Evolutionary conservation across 1,140 invertebrate species (phyloP), one percentile per base, ranked within the genome.

Genomic region (Luehdorfia chinensis): DNA sequence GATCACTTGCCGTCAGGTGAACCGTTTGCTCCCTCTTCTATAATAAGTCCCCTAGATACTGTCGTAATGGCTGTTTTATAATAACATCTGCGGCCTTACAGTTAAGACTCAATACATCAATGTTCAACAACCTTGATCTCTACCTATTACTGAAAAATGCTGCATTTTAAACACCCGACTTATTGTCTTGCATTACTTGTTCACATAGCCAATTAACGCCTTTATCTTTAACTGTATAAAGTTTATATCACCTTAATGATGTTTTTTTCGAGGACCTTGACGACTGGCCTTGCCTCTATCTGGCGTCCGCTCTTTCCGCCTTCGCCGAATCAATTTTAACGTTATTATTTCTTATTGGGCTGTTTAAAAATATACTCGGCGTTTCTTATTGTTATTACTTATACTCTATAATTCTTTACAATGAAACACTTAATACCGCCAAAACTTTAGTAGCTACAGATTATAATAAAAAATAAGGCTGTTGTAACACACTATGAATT

Each of bases 291-390:
- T 80, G 81, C 63, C 44, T 75, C 68, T 79, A 77, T 80, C 79
- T 75, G 68, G 69, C 74, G 71, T 62, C 68, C 77, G 77, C 69
- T 84, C 79, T 84, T 85, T 85, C 81, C 81, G 81, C 81, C 81
- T 85, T 84, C 74, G 74, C 66, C 73, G 73, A 83, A 79, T 84
- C 76, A 78, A 80, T 84, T 84, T 74, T 72, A 78, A 75, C 66
- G 65, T 75, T 77, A 75, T 75, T 73, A 79, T 84, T 77, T 83
- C n/a, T 69, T 67, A 65, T 75, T 66, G 48, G 60, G 48, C 52
- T 47, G 56, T 57, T 49, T 49, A 58, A 52, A 64, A 59, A 66
- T 52, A 49, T n/a, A n/a, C 34, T 45, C 21, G 9, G 46, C 33
- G 32, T 43, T 47, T 25, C 14, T 55, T 50, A 58, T 60, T 44